Base-by-base conservation (phyloP, 1,140 invertebrate genomes). In the Spodoptera litura region DNA sequence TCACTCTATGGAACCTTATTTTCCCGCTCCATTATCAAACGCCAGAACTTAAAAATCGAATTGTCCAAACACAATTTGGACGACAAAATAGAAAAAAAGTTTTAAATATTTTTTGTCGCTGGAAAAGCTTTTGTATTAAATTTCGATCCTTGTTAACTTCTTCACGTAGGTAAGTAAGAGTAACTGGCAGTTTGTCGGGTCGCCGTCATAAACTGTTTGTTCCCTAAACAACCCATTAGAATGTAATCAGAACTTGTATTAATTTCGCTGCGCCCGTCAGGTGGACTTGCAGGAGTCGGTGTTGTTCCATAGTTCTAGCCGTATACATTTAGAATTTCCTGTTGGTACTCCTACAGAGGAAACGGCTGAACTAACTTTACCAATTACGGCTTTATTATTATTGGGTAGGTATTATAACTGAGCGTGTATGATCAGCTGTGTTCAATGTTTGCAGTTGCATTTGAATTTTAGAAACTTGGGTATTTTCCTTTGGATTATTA, bases 171-270 rank as follows among this genome's bases (percentile, higher is more conserved):
- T 44, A 44, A 9, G n/a, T 44, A 44, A 64, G 15, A 64, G 13
- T 64, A 35, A 44, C n/a, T 20, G 62, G 49, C 62, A 66, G 62
- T 38, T 66, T 49, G 55, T 56, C 20, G 55, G 38, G 35, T 15
- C 6, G 62, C 5, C n/a, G 38, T 20, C 38, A 38, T 20, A 66
- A 52, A 70, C 44, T 52, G 44, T 61, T 61, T 27, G 58, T 70
- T 52, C 27, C 49, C 5, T 52, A 31, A 70, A 70, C 66, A 70
- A 70, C 44, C 66, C n/a, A 70, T 70, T 70, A 70, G 49, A 53
- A 70, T 70, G 66, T 70, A 53, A 70, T 70, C 66, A 70, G 10
- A 70, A 70, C 49, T 70, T 70, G 13, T 53, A 70, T 70, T 70
- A 70, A 70, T 70, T 70, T 70, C 27, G 25, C 66, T 70, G 25